Base-by-base conservation (phyloP, 2,113 vertebrate species). In the Hippocampus comes region DNA sequence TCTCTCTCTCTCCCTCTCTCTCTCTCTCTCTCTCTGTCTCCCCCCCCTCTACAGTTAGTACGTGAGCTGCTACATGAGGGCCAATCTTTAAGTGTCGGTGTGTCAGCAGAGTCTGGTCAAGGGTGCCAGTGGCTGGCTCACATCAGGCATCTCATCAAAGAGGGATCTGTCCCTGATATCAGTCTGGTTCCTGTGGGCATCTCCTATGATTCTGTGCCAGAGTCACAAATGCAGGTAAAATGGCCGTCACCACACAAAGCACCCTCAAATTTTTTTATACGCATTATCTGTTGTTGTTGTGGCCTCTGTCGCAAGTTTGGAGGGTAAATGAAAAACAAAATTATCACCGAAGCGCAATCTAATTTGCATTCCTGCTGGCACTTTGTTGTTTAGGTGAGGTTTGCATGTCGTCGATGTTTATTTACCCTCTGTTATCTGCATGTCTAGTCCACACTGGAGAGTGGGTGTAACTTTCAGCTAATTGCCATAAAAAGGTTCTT, bases 101-200 rank as follows among this genome's bases (percentile, higher is more conserved):
- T 97, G 93, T 88, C 83, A 88, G 82, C 91, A 82, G 69, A 91
- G 92, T 81, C 81, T 76, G 90, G 88, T 23, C 75, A 10, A 0
- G 80, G 78, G 0, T 71, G 88, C 1, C 87, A 84, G 82, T 89
- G 77, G 84, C 87, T 95, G 61, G 92, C 93, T 0, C 42, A 72
- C 15, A 80, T 97, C 68, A 86, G 88, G 0, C 84, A 90, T 21
- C 90, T 91, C 0, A 73, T 96, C 73, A 85, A 72, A 21, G 81
- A 81, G 0, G 83, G 90, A 0, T 63, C 78, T 0, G 78, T 96
- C 57, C 78, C 94, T 0, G 94, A 98, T 7, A 81, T 93, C 61
- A 80, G 80, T 15, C 17, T 99, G 42, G 90, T 96, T 20, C 95
- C 96, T 0, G 91, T 95, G 81, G 94, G 94, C 49, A 86, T 96